phyloP scores from a whole-genome alignment of 2,113 vertebrate genomes.

The Hippoglossus stenolepis region DNA sequence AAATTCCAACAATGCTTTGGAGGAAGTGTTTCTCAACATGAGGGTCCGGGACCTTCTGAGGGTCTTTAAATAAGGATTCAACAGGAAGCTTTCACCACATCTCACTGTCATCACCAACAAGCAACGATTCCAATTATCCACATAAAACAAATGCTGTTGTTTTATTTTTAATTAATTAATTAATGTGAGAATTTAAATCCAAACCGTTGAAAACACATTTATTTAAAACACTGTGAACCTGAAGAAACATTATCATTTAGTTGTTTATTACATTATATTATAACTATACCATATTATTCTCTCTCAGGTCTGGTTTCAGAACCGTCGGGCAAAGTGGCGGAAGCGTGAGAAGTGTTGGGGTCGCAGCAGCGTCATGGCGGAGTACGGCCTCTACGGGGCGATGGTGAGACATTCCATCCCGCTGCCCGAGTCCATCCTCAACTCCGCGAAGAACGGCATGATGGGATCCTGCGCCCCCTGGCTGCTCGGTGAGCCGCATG shows the following conservation, averaged over 20 bases:
- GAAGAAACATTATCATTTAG: no score
- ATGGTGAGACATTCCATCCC: constrained; percentile 98
- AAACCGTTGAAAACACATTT: no score
- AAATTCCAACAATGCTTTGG: no score
- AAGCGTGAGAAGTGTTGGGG: constrained; percentile 98
- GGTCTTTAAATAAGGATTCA: not conserved
- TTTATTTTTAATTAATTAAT: no score
- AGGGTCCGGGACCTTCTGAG: not conserved
- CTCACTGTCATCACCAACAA: no score
- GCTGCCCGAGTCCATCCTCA: constrained; percentile 91
- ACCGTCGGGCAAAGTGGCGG: constrained; percentile 95
- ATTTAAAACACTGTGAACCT: no score
- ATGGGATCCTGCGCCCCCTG: constrained; percentile 93
- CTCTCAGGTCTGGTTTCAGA: constrained; percentile 96
- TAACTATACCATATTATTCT: no score
- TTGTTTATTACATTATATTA: no score
- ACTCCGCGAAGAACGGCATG: constrained; percentile 89
- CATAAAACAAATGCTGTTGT: no score
- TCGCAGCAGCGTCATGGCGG: constrained; percentile 95
- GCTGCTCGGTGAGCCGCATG: constrained; percentile 91
- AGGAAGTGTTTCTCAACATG: not conserved
- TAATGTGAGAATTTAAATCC: no score
- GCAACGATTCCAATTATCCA: no score
- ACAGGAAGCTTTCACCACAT: no score
- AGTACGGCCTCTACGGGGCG: constrained; percentile 95